Conservation (phyloP, 1,140 invertebrate genomes). For the Pseudoatta argentina region DNA sequence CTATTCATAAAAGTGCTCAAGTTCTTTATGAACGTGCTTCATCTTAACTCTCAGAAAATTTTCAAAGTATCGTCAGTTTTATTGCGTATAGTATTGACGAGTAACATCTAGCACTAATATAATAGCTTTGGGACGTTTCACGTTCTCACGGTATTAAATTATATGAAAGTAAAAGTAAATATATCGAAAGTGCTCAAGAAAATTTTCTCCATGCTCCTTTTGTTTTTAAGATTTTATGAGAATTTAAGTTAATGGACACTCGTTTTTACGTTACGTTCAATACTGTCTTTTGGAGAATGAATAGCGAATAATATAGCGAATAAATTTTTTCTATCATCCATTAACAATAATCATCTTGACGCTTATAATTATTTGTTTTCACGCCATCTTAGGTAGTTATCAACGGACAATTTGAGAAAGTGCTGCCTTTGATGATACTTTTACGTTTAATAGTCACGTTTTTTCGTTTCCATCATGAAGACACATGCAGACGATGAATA, state of each 20-base stretch:
- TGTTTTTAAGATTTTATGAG: neutral
- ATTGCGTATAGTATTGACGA: neutral
- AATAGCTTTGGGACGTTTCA: neutral
- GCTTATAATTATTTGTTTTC: neutral
- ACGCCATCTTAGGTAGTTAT: neutral
- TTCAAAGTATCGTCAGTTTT: neutral
- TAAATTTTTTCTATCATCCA: neutral
- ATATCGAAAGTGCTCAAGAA: conserved; percentile 18
- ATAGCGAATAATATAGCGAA: neutral
- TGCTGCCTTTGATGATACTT: neutral
- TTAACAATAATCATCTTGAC: neutral
- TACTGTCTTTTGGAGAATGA: neutral
- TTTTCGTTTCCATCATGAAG: conserved; percentile 19
- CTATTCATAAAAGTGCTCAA: conserved; percentile 5
- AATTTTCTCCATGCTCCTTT: conserved; percentile 11
- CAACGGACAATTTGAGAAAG: neutral
- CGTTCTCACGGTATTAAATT: conserved; percentile 36
- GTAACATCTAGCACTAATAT: neutral
- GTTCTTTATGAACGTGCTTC: neutral
- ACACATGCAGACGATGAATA: neutral
- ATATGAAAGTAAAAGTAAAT: conserved; percentile 38
- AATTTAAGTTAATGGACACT: neutral
- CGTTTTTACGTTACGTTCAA: neutral
- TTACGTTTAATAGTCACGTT: neutral
- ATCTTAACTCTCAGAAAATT: neutral